Conservation (phyloP, 2,888 invertebrate species). For the Flabesymbios commensalis region DNA sequence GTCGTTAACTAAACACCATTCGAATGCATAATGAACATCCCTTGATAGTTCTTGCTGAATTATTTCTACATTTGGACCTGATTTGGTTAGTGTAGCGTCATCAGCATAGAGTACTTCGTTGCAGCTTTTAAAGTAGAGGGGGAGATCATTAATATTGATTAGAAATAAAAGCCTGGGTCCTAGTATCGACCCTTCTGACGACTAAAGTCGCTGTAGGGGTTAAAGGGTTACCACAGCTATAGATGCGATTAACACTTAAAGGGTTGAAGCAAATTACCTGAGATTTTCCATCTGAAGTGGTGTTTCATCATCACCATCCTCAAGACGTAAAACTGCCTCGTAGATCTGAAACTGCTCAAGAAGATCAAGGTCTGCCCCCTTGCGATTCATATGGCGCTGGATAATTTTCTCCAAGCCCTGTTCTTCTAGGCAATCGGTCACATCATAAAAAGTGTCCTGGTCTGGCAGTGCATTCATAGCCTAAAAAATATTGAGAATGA, state of each 20-base stretch:
- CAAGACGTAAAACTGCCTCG: slow-evolving; percentile 87
- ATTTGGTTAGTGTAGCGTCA: no score
- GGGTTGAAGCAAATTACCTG: no score
- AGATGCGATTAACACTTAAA: no score
- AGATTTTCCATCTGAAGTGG: slow-evolving; percentile 45
- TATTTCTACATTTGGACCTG: no score
- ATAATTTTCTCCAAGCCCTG: slow-evolving; percentile 66
- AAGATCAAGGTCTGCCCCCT: slow-evolving; percentile 89
- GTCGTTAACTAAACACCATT: no score
- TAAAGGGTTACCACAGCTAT: background rate
- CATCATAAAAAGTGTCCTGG: slow-evolving; percentile 96
- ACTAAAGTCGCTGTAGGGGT: background rate
- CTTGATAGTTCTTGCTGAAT: no score
- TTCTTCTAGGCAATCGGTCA: slow-evolving; percentile 92
- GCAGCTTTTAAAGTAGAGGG: no score
- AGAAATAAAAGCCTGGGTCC: no score
- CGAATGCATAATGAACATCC: no score
- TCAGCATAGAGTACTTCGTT: no score
- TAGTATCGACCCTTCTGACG: background rate
- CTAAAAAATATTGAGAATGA: no score
- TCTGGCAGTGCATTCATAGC: slow-evolving; percentile 90
- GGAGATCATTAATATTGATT: no score
- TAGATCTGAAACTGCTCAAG: slow-evolving; percentile 92
- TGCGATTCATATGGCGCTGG: slow-evolving; percentile 66
- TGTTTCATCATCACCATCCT: slow-evolving; percentile 70